phyloP scores from a whole-genome alignment of 2,113 vertebrate species.

The Clarias batrachus region DNA sequence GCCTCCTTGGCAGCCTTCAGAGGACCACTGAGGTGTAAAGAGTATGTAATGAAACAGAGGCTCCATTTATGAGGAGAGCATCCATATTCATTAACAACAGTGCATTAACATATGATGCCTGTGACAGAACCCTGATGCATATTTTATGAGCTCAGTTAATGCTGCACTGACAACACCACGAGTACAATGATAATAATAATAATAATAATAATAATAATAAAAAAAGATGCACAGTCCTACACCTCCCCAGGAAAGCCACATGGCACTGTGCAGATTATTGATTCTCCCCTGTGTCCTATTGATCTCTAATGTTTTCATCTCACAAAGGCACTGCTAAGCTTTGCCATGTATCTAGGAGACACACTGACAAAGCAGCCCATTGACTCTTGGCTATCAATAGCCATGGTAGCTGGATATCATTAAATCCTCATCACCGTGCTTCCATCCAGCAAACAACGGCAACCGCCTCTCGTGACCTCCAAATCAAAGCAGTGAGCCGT shows the following conservation, averaged over 20 bases:
- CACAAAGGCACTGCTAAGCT: constrained; percentile 77
- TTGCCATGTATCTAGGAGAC: constrained; percentile 74
- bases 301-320: constrained; percentile 79
- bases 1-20: constrained; percentile 83
- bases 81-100: constrained; percentile 90
- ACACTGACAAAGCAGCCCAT: constrained; percentile 72
- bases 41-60: constrained; percentile 82
- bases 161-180: constrained; percentile 53
- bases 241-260: constrained; percentile 60
- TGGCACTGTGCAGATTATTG: constrained; percentile 71
- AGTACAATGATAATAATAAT: constrained; percentile 36
- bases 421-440: constrained; percentile 78
- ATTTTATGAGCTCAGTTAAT: constrained; percentile 67
- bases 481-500: constrained; percentile 63
- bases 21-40: constrained; percentile 80
- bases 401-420: constrained; percentile 76
- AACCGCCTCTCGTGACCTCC: constrained; percentile 70
- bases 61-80: constrained; percentile 73
- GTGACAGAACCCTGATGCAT: constrained; percentile 68
- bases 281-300: constrained; percentile 80
- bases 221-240: constrained; percentile 15
- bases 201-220: neutral
- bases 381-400: constrained; percentile 76
- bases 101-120: constrained; percentile 75
- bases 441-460: constrained; percentile 62